Evolutionary conservation across 2,888 invertebrate species (phyloP).

Genomic region (Cephus sareptanus): DNA sequence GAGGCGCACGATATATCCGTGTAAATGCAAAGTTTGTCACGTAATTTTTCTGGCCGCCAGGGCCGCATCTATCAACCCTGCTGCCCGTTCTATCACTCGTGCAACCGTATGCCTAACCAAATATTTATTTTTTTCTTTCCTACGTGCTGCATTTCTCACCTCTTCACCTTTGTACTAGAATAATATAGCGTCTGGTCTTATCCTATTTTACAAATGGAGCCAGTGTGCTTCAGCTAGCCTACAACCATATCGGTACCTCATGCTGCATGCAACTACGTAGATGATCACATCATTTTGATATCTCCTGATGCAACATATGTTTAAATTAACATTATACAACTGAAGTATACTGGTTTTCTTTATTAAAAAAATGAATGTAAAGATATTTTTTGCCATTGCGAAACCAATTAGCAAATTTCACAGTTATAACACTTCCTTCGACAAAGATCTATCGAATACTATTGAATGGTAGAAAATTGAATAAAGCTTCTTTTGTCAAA

Average conservation of each 20-base stretch:
- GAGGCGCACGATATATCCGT: slow-evolving; percentile 54
- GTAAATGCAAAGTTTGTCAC: slow-evolving; percentile 60
- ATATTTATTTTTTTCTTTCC: slow-evolving; percentile 9
- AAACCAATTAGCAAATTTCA: neutral
- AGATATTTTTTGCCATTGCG: neutral
- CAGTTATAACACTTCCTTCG: neutral
- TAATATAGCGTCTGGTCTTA: neutral
- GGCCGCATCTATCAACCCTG: slow-evolving; percentile 56
- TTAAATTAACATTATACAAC: neutral
- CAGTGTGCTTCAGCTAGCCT: neutral
- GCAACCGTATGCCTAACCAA: slow-evolving; percentile 17
- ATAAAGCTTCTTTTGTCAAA: neutral
- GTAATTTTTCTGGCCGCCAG: slow-evolving; percentile 58
- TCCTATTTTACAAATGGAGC: neutral
- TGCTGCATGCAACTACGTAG: neutral
- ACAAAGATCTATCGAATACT: neutral
- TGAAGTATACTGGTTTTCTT: neutral
- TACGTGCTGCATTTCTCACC: neutral
- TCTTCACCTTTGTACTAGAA: neutral
- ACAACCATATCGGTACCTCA: neutral
- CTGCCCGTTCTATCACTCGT: slow-evolving; percentile 16
- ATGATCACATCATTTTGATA: neutral
- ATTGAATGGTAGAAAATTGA: neutral
- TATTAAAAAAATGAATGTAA: neutral
- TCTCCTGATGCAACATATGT: neutral